Base-by-base conservation (phyloP, 1,140 invertebrate species). In the Drosophila prosaltans region DNA sequence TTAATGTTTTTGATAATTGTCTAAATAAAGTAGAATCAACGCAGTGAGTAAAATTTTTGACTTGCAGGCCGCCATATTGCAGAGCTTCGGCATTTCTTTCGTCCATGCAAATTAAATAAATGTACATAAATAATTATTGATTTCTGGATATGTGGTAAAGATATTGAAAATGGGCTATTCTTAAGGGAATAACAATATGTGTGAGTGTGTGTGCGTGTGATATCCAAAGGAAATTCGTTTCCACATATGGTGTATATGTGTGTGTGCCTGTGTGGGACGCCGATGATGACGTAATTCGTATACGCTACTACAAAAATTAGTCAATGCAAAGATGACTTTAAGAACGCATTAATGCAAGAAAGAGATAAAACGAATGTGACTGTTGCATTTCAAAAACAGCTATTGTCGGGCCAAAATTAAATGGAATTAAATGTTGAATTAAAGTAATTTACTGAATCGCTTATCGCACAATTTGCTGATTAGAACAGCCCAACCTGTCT, bases 401-500 rank as follows among this genome's bases (percentile, higher is more conserved):
- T 8, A 51, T 26, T 51, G 45, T 51, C 45, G 10, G 2, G 10
- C 2, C 8, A 24, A 51, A 51, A 51, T 51, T 51, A 51, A 26
- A 51, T 26, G 0, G 45, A 51, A 51, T 51, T 51, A 51, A 51
- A 21, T 26, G 7, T 26, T 51, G 3, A 16, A 88, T 83, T 88
- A 89, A 88, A 69, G 77, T 84, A 77, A 89, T 88, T 82, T 89
- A 73, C 54, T 75, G 83, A 21, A 10, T 26, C 41, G 66, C 70
- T 88, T 89, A 89, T 89, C 80, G 69, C 73, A 80, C 67, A 88
- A 83, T 65, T 69, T 77, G 62, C 70, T 81, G 83, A 88, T 86
- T 89, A 88, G 80, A 48, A 62, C 54, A 64, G 65, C 54, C 57
- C 72, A 66, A 69, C 69, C 62, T 54, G 72, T 58, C 55, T 62